Evolutionary conservation across 2,888 invertebrate genomes (phyloP), one percentile per base, ranked within the genome.

Genomic region (Aphrophora alni): DNA sequence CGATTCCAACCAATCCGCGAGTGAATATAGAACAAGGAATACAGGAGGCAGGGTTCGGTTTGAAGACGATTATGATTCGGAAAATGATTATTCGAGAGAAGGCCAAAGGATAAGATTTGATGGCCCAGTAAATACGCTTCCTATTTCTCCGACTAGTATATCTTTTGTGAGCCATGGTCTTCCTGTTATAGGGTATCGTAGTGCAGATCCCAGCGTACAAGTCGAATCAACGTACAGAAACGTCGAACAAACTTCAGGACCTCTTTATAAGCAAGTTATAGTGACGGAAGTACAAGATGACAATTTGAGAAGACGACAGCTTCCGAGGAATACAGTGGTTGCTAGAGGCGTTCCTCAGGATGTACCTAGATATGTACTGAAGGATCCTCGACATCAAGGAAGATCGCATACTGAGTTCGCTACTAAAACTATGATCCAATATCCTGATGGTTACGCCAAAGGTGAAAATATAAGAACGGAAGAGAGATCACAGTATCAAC

Each of bases 381-480:
- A 17, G 17, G 44, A 44, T 8, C 59, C 59, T n/a, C 59, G 59
- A 21, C 59, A 59, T 21, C 59, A 59, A 10, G 28, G 26, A 0
- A 79, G 74, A 69, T 59, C 73, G 0, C 26, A 78, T 17, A 74
- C 59, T 17, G 78, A 79, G 38, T 79, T 68, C 69, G 73, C 78
- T 1, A 72, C 68, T 14, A 79, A 68, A 24, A 79, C 78, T 0
- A 59, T 25, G 14, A 38, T 74, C 12, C 74, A 69, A 27, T 79
- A 51, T 68, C 78, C 78, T 5, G 78, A 79, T 28, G 78, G 78
- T 25, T 79, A 79, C 25, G 74, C 73, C n/a, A 71, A 74, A 12
- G 78, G 59, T 3, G 59, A 59, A 14, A 59, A 59, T 3, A n/a
- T n/a, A 21, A n/a, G 21, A 21, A 21, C 59, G 3, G 59, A 59